phyloP scores from a whole-genome alignment of 35 echinoderm and acorn worm genomes.

The Apostichopus parvimensis region DNA sequence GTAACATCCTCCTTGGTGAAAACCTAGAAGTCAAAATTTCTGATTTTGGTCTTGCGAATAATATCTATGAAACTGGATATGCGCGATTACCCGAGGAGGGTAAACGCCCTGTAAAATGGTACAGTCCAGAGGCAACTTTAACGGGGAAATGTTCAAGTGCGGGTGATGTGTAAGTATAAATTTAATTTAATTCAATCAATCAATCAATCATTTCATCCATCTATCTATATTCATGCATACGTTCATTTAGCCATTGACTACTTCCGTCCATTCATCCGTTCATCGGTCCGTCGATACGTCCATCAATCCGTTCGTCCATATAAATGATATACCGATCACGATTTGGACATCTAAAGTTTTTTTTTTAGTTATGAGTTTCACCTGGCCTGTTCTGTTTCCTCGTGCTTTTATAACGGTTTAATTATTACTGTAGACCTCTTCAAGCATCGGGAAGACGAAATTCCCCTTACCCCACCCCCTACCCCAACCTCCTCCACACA shows the following conservation, averaged over 20 bases:
- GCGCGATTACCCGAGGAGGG: neutral
- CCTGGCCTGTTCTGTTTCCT: too few species aligned
- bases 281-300: too few species aligned
- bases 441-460: too few species aligned
- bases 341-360: neutral
- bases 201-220: neutral
- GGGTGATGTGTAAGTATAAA: conserved; percentile 50
- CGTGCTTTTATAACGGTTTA: too few species aligned
- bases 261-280: too few species aligned
- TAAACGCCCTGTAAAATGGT: conserved; percentile 35
- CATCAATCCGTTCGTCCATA: too few species aligned
- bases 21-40: conserved; percentile 49
- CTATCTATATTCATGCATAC: too few species aligned
- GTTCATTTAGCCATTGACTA: too few species aligned
- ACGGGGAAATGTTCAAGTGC: conserved; percentile 25
- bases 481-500: too few species aligned
- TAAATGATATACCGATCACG: too few species aligned
- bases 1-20: conserved; percentile 47
- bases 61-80: conserved; percentile 32
- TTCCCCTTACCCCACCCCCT: too few species aligned
- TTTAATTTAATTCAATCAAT: neutral
- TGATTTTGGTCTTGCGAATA: conserved; percentile 51
- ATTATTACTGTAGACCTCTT: too few species aligned
- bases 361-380: neutral
- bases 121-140: conserved; percentile 44